Conservation (phyloP, 2,113 vertebrate species). For the Lagopus leucura region DNA sequence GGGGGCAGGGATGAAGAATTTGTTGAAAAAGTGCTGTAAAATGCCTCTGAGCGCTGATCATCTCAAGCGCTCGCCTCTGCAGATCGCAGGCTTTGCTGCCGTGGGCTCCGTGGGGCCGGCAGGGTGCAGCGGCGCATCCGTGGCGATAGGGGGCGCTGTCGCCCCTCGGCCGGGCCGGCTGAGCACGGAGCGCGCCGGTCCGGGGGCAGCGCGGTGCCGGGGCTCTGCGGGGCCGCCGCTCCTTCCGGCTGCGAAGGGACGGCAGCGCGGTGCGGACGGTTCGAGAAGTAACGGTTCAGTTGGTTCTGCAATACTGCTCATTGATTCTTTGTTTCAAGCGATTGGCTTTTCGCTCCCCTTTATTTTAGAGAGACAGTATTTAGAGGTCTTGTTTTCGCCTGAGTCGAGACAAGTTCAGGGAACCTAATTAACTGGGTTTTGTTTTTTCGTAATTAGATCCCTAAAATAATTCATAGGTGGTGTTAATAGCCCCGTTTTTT, state of each 20-base stretch:
- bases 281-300: constrained; percentile 70
- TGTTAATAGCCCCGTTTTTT: constrained; percentile 96
- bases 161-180: background rate
- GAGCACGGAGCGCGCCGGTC: too few species aligned
- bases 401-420: constrained; percentile 79
- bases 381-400: constrained; percentile 78
- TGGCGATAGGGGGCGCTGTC: background rate
- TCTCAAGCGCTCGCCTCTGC: background rate
- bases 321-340: constrained; percentile 50
- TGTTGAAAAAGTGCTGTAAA: constrained; percentile 45
- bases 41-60: background rate
- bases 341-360: constrained; percentile 52
- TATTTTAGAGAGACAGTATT: background rate
- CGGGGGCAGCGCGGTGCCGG: too few species aligned
- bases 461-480: constrained; percentile 98
- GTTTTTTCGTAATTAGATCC: constrained; percentile 95
- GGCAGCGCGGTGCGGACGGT: constrained; percentile 60
- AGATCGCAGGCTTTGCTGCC: background rate
- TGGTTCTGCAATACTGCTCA: constrained; percentile 50
- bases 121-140: background rate
- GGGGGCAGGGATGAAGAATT: background rate
- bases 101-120: too few species aligned
- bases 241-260: constrained; percentile 43
- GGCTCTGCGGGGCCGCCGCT: too few species aligned
- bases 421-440: constrained; percentile 93